Percentiles rank a stretch among this genome's conserved stretches.
phyloP scores from a whole-genome alignment of 2,113 vertebrate species.

The Isichthys henryi region DNA sequence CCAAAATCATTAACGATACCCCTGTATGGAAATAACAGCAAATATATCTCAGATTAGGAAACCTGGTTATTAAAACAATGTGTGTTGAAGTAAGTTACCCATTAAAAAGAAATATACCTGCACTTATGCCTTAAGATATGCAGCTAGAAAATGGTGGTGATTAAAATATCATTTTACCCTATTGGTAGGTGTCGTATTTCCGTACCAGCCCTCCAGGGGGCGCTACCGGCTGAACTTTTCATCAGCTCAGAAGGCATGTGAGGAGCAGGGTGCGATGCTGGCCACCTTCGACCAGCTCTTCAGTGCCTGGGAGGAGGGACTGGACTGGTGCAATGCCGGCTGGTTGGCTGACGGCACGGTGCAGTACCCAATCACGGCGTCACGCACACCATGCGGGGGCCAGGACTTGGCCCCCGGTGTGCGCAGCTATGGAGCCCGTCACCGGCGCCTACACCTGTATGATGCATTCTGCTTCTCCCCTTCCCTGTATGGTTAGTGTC shows the following conservation, averaged over 20 bases:
- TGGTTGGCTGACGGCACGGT: slow-evolving; percentile 80
- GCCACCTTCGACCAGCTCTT: slow-evolving; percentile 79
- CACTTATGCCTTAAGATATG: background rate
- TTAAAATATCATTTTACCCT: background rate
- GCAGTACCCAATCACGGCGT: slow-evolving; percentile 71
- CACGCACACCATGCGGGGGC: slow-evolving; percentile 69
- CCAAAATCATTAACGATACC: no score
- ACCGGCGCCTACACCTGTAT: slow-evolving; percentile 64
- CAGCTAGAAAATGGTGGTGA: background rate
- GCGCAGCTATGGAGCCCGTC: slow-evolving; percentile 74
- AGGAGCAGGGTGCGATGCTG: slow-evolving; percentile 68
- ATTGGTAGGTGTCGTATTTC: slow-evolving; percentile 78
- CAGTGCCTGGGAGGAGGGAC: slow-evolving; percentile 74
- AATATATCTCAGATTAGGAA: background rate
- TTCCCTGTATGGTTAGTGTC: slow-evolving; percentile 60
- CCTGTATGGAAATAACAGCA: background rate
- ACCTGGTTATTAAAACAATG: background rate
- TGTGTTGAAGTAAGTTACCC: background rate
- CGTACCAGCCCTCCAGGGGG: slow-evolving; percentile 72
- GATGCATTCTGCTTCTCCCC: slow-evolving; percentile 87
- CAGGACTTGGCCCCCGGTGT: slow-evolving; percentile 65
- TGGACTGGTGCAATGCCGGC: slow-evolving; percentile 83
- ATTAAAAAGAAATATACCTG: background rate
- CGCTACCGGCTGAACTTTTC: slow-evolving; percentile 80
- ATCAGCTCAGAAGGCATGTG: slow-evolving; percentile 66